Evolutionary conservation across 2,113 vertebrate genomes (phyloP).

Genomic region (Pachycephala philippinensis): DNA sequence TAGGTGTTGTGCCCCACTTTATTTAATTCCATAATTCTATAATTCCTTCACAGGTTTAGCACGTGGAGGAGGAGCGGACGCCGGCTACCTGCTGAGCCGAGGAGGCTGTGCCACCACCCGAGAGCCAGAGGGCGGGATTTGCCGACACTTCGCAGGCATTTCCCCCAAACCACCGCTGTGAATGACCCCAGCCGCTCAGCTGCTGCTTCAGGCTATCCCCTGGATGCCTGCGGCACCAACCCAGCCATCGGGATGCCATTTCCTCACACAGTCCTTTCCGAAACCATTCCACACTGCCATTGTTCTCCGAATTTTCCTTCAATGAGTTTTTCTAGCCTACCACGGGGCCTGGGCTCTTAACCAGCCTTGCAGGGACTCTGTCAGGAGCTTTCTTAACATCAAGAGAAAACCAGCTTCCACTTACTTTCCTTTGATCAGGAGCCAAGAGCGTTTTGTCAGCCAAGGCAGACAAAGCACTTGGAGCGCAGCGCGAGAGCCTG

Average conservation of each 20-base stretch:
- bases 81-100: fast-evolving
- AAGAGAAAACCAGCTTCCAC: constrained; percentile 22
- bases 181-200: neutral
- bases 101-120: neutral
- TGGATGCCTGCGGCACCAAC: fast-evolving
- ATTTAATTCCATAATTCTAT: neutral
- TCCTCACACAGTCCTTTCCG: neutral
- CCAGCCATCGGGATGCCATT: neutral
- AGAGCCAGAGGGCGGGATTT: neutral
- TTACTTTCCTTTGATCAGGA: constrained; percentile 39
- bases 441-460: constrained; percentile 50
- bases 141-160: fast-evolving
- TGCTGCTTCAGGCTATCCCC: neutral
- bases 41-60: neutral
- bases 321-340: neutral
- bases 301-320: neutral
- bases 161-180: neutral
- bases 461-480: constrained; percentile 9
- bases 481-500: neutral
- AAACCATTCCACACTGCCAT: neutral
- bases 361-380: neutral
- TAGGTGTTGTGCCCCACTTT: neutral
- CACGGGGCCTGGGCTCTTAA: neutral
- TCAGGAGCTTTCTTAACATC: constrained; percentile 21
- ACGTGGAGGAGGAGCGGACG: neutral